Conservation (phyloP, 2,113 vertebrate genomes). For the Prietella phreatophila region DNA sequence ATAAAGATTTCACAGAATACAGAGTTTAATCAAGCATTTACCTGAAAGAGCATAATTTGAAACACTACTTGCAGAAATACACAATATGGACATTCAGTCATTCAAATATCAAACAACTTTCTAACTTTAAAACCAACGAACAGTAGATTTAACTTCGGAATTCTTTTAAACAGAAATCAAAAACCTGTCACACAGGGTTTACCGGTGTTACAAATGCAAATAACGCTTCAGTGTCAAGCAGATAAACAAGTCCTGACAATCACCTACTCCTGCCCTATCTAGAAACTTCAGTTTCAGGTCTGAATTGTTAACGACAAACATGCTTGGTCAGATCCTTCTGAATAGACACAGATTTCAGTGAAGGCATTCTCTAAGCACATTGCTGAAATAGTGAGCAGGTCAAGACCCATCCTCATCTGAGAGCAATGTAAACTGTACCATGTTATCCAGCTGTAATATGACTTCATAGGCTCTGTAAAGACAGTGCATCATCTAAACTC, state of each 20-base stretch:
- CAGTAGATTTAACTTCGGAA: neutral
- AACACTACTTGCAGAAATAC: neutral
- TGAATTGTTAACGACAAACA: neutral
- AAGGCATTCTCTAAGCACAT: conserved; percentile 24
- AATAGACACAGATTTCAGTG: neutral
- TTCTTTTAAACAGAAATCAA: conserved; percentile 16
- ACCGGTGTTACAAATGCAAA: conserved; percentile 24
- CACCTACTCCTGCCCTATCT: neutral
- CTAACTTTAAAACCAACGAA: neutral
- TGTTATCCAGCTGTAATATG: neutral
- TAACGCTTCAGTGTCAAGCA: neutral
- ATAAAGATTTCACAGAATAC: too few species aligned
- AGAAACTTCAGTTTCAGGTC: conserved; percentile 7
- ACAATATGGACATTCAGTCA: neutral
- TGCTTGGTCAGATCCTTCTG: neutral
- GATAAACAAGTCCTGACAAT: conserved; percentile 33
- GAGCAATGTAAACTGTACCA: neutral
- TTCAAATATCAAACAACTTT: neutral
- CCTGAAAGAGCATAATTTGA: neutral
- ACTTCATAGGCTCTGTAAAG: neutral
- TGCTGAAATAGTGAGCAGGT: conserved; percentile 37
- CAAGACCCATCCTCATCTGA: conserved; percentile 14
- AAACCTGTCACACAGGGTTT: conserved; percentile 35
- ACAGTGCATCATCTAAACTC: neutral
- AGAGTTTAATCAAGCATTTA: neutral